Base-by-base conservation (phyloP, 2,888 invertebrate genomes). In the Clusia tigrina region DNA sequence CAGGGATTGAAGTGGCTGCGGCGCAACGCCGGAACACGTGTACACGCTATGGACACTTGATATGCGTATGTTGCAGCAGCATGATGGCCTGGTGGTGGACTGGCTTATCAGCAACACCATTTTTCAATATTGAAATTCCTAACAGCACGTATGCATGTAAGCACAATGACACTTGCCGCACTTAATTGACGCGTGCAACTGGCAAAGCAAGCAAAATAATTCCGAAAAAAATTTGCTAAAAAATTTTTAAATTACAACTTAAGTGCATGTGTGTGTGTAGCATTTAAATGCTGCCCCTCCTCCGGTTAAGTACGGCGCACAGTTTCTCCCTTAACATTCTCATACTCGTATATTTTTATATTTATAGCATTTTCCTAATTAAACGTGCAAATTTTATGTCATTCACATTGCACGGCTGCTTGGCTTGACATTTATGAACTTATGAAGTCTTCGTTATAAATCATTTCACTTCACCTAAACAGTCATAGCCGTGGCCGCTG, bases 351-450 rank as follows among this genome's bases (percentile, higher is more conserved):
- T 32, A 12, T 12, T 6, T 32, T 3, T 20, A 15, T 76, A 75
- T 78, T 75, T 78, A 78, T 75, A 75, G 74, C 74, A 78, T 76
- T 78, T 75, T 78, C 78, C 76, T 75, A 75, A 75, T 78, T 75
- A 75, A 75, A 78, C 74, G 76, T 72, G 76, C 73, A 76, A 78
- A 76, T 22, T 48, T 48, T 48, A 22, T 48, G 48, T 48, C 48
- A 48, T 48, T 48, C 48, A 22, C 20, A 20, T 18, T 18, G 48
- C 48, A 22, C 76, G 78, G 71, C 78, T 78, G 78, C 75, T 76
- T 76, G 78, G 68, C 74, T 72, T 76, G 74, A 78, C 74, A 75
- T 75, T 75, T 75, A 78, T 75, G 74, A 75, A 75, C 78, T 75
- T 75, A 75, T 76, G 74, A 75, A 78, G 74, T 76, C 78, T 78